Evolutionary conservation across 2,888 invertebrate genomes (phyloP).

Genomic region (Quadriops clusia): DNA sequence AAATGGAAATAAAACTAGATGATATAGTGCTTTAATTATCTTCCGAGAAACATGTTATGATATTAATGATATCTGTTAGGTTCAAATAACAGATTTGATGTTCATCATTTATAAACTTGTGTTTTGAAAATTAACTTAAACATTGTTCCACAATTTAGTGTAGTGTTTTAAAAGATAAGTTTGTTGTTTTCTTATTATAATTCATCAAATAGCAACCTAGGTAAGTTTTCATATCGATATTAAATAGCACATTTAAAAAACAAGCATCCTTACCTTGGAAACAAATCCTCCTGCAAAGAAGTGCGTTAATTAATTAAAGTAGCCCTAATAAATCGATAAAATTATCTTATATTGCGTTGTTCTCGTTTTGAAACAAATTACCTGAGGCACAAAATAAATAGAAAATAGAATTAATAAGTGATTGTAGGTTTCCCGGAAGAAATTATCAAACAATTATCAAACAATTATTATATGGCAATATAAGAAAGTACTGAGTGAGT

Average conservation of each 20-base stretch:
- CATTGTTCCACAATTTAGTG: constrained; percentile 1
- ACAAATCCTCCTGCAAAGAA: no score
- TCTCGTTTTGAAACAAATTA: no score
- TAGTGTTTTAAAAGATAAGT: constrained; percentile 2
- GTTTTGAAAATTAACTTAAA: constrained; percentile 5
- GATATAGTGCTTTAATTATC: constrained; percentile 13
- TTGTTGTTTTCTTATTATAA: constrained; percentile 1
- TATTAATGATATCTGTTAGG: constrained; percentile 11
- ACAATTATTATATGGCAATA: no score
- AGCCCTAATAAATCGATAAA: background rate
- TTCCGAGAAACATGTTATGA: constrained; percentile 8
- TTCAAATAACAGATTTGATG: constrained; percentile 3
- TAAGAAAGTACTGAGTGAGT: no score
- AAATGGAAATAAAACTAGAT: constrained; percentile 5
- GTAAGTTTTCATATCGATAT: constrained; percentile 5
- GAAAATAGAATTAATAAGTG: no score
- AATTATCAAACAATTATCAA: no score
- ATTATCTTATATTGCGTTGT: background rate
- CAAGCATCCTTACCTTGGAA: no score
- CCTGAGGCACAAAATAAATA: no score
- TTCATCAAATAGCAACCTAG: background rate
- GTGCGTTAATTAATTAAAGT: constrained; percentile 1
- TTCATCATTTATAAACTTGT: constrained; percentile 7
- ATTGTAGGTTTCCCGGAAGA: no score
- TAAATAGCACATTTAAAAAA: no score